Percentiles rank a stretch among this genome's conserved stretches.
These are phyloP conservation scores for Venusia cambrica DNA, from an alignment of 2,888 invertebrate genomes.

Conservation along the genomic window DNA sequence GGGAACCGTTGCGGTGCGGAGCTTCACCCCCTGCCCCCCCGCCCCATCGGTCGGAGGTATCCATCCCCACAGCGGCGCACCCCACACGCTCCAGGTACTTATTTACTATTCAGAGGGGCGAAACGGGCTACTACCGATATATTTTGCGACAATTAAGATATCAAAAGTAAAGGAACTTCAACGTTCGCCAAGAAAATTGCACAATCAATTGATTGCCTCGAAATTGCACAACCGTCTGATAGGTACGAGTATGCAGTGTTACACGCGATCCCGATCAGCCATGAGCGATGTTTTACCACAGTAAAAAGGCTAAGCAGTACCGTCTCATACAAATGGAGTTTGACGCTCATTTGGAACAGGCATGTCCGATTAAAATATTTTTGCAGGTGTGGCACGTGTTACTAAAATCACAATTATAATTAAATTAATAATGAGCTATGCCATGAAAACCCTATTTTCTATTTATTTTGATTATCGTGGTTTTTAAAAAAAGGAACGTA, in stretches of 20 bases:
- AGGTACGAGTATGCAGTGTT: conserved; percentile 46
- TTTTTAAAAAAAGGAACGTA: no score
- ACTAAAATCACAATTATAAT: no score
- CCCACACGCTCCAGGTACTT: conserved; percentile 54
- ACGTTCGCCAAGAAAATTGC: conserved; percentile 52
- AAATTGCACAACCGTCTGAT: conserved; percentile 49
- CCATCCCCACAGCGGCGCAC: conserved; percentile 12
- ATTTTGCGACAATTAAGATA: conserved; percentile 77
- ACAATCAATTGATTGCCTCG: conserved; percentile 49
- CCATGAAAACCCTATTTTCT: no score
- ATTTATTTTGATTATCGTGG: no score
- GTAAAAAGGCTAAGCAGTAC: no score
- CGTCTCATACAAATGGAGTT: no score
- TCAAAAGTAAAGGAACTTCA: conserved; percentile 62
- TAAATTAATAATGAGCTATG: no score
- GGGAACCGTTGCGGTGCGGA: conserved; percentile 67
- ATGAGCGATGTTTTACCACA: conserved; percentile 19
- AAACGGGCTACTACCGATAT: conserved; percentile 69
- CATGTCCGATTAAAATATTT: no score
- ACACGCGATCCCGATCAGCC: conserved; percentile 35
- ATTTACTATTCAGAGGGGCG: conserved; percentile 76
- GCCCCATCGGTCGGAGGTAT: conserved; percentile 16
- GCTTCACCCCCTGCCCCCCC: conserved; percentile 31
- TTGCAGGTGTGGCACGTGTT: no score
- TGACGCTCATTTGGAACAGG: no score